Evolutionary conservation across 1,140 invertebrate genomes (phyloP), one percentile per base, ranked within the genome.

Genomic region (Scaptodrosophila lebanonensis): DNA sequence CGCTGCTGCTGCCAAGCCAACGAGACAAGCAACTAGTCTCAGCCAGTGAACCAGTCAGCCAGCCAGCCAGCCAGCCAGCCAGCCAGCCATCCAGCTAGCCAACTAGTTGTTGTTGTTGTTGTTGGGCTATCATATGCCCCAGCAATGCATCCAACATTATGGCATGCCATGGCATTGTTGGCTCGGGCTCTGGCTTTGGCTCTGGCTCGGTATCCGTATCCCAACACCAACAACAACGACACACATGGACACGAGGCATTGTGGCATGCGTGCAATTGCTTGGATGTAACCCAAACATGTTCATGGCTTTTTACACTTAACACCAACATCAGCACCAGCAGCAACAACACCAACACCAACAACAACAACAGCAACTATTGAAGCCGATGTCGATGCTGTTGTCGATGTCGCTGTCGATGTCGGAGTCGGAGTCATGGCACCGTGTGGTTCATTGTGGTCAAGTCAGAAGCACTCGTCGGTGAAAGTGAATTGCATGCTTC

Each of bases 231-330:
- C n/a, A n/a, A n/a, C n/a, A n/a, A n/a, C n/a, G n/a, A n/a, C n/a
- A n/a, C n/a, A n/a, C n/a, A n/a, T n/a, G n/a, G n/a, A n/a, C n/a
- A n/a, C n/a, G n/a, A n/a, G n/a, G n/a, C n/a, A n/a, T n/a, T 30
- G 52, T 47, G 52, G 52, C 52, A 54, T 53, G 51, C 51, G 51
- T 53, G 60, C 60, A 18, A 59, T 43, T n/a, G n/a, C n/a, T 45
- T 43, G 49, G 27, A 25, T 20, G 49, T 29, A 43, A 32, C 29
- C 42, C 12, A 35, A 60, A 64, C 56, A 60, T 64, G 61, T 60
- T 59, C 42, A 48, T 29, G 56, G 35, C 56, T 48, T 54, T 64
- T 53, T 18, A 48, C 25, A 33, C 48, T 40, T 30, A 64, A 33
- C 33, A 45, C 47, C 30, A 22, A n/a, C 9, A 38, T 25, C 27